Conservation (phyloP, 2,113 vertebrate species). For the Herpetotheres cachinnans region DNA sequence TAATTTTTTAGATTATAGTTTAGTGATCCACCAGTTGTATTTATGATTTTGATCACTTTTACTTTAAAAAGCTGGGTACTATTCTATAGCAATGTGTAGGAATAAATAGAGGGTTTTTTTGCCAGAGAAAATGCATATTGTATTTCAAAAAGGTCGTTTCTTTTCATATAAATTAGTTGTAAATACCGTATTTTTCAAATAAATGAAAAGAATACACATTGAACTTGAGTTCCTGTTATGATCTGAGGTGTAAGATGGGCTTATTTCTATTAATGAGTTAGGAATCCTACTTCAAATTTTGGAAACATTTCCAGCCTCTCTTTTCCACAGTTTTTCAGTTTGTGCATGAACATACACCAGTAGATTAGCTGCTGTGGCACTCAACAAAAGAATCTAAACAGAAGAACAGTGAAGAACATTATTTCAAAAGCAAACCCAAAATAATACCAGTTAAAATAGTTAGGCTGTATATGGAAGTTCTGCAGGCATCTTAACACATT, state of each 20-base stretch:
- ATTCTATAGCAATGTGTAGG: neutral
- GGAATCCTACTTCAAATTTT: neutral
- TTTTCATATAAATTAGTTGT: constrained; percentile 9
- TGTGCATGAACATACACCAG: neutral
- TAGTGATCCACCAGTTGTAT: neutral
- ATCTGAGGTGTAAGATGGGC: neutral
- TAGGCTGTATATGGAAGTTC: neutral
- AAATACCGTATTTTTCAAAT: constrained; percentile 9
- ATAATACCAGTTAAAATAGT: neutral
- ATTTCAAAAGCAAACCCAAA: neutral
- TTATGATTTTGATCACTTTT: neutral
- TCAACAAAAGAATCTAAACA: neutral
- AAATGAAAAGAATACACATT: neutral
- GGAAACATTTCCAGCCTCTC: neutral
- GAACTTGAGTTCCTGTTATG: neutral
- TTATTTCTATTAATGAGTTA: neutral
- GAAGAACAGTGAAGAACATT: neutral
- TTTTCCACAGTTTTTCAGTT: neutral
- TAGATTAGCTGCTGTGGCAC: neutral
- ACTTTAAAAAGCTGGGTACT: neutral
- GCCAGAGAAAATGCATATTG: neutral
- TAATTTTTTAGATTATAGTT: neutral
- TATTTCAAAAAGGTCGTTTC: neutral
- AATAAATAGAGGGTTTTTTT: neutral
- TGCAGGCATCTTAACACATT: neutral